Percentiles rank a stretch among this genome's conserved stretches.
Conservation (phyloP, 1,140 invertebrate genomes). For the Metopolophium dirhodum region DNA sequence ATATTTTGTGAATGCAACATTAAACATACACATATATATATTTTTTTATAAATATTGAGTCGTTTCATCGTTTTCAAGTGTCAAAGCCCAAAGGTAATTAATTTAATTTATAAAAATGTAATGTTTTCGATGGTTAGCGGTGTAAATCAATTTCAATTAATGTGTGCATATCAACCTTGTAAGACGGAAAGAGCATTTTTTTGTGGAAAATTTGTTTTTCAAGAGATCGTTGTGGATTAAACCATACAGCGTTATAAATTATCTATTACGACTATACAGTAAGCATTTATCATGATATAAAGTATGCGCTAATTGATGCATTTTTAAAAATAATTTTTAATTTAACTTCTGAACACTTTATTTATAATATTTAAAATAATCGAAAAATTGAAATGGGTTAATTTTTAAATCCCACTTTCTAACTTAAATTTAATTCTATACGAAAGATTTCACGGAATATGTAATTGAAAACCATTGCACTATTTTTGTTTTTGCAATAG, state of each 20-base stretch:
- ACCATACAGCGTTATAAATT: not conserved
- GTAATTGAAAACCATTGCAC: not conserved
- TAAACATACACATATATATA: not conserved
- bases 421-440: not conserved
- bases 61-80: not conserved
- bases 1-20: not conserved
- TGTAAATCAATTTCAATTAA: not conserved
- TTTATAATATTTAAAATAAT: not conserved
- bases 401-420: not conserved
- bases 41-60: not conserved
- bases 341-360: not conserved
- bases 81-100: not conserved
- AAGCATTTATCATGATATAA: not conserved
- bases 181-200: not conserved
- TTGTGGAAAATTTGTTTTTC: not conserved
- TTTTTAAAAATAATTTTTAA: not conserved
- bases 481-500: not conserved
- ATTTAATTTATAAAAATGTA: not conserved
- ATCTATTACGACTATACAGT: not conserved
- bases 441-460: not conserved
- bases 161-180: not conserved
- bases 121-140: not conserved
- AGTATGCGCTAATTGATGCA: not conserved
- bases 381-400: not conserved
- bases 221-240: not conserved